Evolutionary conservation across 2,888 invertebrate genomes (phyloP).

Genomic region (Gymnoscelis rufifasciata): DNA sequence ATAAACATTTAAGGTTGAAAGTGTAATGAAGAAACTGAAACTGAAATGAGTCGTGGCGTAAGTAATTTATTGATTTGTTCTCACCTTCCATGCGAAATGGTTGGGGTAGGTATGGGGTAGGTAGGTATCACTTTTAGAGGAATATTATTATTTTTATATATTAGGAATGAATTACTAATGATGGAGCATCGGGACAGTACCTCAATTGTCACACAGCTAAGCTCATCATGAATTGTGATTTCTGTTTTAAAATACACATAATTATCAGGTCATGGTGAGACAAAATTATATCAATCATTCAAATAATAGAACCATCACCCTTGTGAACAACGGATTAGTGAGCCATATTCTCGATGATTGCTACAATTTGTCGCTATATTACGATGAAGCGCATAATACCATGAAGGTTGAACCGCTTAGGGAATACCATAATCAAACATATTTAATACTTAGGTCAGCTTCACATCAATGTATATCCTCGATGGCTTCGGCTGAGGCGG

Average conservation of each 20-base stretch:
- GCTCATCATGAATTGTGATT: slow-evolving; percentile 3
- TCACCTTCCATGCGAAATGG: too few species aligned
- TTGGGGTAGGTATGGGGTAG: too few species aligned
- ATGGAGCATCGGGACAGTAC: too few species aligned
- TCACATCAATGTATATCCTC: slow-evolving; percentile 31
- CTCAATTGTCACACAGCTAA: slow-evolving; percentile 2
- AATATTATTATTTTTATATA: too few species aligned
- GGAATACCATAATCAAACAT: slow-evolving; percentile 67
- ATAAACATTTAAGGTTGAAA: too few species aligned
- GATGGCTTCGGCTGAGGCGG: slow-evolving; percentile 12
- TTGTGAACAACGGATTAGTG: slow-evolving; percentile 51
- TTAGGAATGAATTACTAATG: too few species aligned
- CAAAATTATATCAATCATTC: slow-evolving; percentile 37
- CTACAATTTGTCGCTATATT: slow-evolving; percentile 67
- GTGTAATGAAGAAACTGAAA: too few species aligned
- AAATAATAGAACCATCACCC: slow-evolving; percentile 41
- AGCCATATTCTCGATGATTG: slow-evolving; percentile 67
- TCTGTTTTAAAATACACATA: slow-evolving; percentile 21
- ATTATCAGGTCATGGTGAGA: slow-evolving; percentile 32
- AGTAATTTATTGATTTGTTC: too few species aligned
- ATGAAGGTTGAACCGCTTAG: slow-evolving; percentile 73
- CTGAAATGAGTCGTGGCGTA: too few species aligned
- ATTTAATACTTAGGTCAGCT: slow-evolving; percentile 60
- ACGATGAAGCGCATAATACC: slow-evolving; percentile 61
- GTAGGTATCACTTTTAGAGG: too few species aligned